These are phyloP conservation scores for Sylvilagus bachmani DNA, from an alignment of 2,113 vertebrate genomes.

Conservation along the genomic window DNA sequence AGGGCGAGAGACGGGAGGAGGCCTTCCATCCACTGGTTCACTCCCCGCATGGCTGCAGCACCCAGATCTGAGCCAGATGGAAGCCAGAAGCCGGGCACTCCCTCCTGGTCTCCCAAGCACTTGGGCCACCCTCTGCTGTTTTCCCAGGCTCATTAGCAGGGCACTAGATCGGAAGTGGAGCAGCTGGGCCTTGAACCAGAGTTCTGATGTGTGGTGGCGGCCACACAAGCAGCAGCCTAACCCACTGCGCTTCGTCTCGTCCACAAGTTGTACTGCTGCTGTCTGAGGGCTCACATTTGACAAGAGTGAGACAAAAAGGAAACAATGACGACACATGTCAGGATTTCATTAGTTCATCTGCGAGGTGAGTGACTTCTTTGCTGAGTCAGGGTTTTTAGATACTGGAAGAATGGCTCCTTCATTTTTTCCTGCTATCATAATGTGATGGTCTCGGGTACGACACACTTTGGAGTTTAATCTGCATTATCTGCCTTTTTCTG, in stretches of 20 bases:
- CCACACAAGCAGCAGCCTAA: no score
- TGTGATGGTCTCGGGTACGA: neutral
- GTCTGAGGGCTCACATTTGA: neutral
- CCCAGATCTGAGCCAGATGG: no score
- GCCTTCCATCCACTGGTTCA: no score
- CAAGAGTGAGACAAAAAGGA: constrained; percentile 4
- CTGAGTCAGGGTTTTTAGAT: constrained; percentile 31
- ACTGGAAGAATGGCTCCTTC: neutral
- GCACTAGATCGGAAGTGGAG: no score
- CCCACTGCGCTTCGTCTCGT: neutral
- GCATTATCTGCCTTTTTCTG: neutral
- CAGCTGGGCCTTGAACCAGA: no score
- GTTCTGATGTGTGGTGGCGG: no score
- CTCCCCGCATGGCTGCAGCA: no score
- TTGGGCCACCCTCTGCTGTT: no score
- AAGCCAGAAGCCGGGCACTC: no score
- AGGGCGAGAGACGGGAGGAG: no score
- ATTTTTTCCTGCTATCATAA: neutral
- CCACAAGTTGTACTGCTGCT: neutral
- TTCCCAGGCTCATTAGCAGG: no score
- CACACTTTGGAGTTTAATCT: neutral
- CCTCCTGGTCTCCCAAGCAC: no score
- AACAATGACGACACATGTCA: neutral
- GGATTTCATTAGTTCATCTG: neutral
- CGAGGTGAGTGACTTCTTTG: neutral